Evolutionary conservation across 2,113 vertebrate genomes (phyloP).

Genomic region (Hucho hucho): DNA sequence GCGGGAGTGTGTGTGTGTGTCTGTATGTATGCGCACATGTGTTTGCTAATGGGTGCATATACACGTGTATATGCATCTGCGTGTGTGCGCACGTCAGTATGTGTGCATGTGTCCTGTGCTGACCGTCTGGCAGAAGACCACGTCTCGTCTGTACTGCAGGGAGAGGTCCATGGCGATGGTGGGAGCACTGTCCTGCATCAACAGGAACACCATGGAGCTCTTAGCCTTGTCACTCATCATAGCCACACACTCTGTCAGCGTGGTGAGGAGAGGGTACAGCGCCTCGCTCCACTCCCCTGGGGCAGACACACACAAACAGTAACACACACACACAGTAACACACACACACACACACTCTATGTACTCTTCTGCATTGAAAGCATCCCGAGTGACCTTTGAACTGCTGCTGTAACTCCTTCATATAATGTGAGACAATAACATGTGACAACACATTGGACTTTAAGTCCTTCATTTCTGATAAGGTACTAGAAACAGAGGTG

Average conservation of each 20-base stretch:
- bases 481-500: background rate
- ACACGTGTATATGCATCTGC: too few species aligned
- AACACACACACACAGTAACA: too few species aligned
- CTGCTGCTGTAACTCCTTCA: background rate
- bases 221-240: constrained; percentile 99
- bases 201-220: constrained; percentile 95
- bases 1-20: too few species aligned
- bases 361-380: background rate
- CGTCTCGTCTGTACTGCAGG: constrained; percentile 94
- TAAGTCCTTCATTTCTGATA: background rate
- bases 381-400: background rate
- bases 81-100: background rate
- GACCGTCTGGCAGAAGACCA: constrained; percentile 98
- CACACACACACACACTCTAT: too few species aligned
- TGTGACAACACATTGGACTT: background rate
- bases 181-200: constrained; percentile 96
- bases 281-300: constrained; percentile 98
- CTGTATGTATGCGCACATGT: background rate
- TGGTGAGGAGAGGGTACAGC: constrained; percentile 93
- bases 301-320: too few species aligned
- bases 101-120: constrained; percentile 46
- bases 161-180: constrained; percentile 89
- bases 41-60: background rate
- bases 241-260: constrained; percentile 92
- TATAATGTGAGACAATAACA: background rate